These are phyloP conservation scores for Silurus meridionalis DNA, from an alignment of 2,113 vertebrate species.

Conservation along the genomic window DNA sequence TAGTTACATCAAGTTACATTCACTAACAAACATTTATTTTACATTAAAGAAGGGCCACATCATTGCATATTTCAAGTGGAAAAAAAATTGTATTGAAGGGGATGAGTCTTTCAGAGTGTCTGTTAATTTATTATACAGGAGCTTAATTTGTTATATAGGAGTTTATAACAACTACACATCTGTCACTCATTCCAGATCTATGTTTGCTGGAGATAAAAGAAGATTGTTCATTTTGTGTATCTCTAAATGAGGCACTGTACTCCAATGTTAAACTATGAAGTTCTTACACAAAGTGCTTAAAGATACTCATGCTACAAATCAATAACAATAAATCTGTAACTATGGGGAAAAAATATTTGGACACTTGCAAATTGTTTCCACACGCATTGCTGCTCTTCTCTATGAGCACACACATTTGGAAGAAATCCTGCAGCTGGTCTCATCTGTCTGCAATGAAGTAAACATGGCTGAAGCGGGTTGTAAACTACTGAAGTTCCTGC, in stretches of 20 bases:
- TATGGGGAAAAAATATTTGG: not conserved
- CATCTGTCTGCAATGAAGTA: conserved; percentile 32
- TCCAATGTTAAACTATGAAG: not conserved
- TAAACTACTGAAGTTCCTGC: conserved; percentile 18
- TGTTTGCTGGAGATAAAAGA: not conserved
- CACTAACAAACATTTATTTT: not conserved
- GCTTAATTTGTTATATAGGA: not conserved
- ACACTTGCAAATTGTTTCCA: not conserved
- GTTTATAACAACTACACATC: not conserved
- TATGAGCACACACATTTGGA: conserved; percentile 24
- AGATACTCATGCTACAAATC: not conserved
- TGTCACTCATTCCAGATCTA: not conserved
- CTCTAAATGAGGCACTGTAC: not conserved
- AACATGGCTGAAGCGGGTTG: conserved; percentile 26
- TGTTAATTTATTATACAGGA: not conserved
- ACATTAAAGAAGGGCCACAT: not conserved
- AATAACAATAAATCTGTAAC: not conserved
- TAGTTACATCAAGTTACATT: not conserved
- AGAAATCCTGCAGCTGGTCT: not conserved
- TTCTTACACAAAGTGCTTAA: not conserved
- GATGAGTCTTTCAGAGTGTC: not conserved
- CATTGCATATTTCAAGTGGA: not conserved
- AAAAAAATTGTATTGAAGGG: not conserved
- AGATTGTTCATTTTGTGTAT: not conserved
- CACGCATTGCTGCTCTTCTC: not conserved